Evolutionary conservation across 1,140 invertebrate genomes (phyloP).

Genomic region (Carcinoscorpius rotundicauda): DNA sequence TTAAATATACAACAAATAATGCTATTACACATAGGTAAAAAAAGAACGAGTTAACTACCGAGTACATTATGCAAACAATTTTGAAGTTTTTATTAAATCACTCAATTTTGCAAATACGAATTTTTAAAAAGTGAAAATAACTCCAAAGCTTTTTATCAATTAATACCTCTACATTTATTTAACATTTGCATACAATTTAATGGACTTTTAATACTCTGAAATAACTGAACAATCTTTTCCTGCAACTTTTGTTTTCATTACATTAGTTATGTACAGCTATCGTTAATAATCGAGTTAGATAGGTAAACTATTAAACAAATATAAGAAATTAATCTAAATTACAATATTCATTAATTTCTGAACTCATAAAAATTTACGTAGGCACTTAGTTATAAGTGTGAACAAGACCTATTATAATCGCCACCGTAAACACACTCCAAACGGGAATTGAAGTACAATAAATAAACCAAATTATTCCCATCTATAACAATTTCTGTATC

Average conservation of each 20-base stretch:
- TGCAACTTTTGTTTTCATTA: not conserved
- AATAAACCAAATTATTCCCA: constrained; percentile 60
- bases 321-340: not conserved
- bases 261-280: not conserved
- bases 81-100: not conserved
- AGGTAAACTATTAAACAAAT: not conserved
- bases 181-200: too few species aligned
- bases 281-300: not conserved
- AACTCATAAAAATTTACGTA: not conserved
- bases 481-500: constrained; percentile 63
- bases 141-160: too few species aligned
- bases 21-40: not conserved
- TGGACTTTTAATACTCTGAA: too few species aligned
- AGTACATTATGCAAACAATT: not conserved
- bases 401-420: constrained; percentile 58
- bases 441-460: constrained; percentile 52
- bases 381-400: not conserved
- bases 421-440: constrained; percentile 64
- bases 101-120: not conserved
- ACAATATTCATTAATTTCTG: not conserved
- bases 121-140: too few species aligned
- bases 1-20: not conserved
- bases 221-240: too few species aligned
- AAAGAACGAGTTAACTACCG: not conserved
- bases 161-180: too few species aligned